These are phyloP conservation scores for Trachythela sp. DNA, from an alignment of 64 coral and sea anemone genomes.

Conservation along the genomic window DNA sequence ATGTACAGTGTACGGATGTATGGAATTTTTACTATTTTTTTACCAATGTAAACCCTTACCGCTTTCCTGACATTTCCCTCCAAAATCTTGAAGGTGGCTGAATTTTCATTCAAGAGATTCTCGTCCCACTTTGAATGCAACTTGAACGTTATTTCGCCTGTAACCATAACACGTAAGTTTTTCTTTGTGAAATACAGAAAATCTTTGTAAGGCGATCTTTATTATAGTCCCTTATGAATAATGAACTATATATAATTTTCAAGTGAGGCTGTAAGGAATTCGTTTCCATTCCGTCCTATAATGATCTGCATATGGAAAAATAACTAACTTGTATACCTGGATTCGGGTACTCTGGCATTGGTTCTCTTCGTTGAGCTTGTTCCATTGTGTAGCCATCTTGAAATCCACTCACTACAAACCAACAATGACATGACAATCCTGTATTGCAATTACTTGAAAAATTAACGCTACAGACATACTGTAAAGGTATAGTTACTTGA, in stretches of 20 bases:
- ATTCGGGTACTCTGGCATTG: neutral
- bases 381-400: neutral
- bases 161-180: neutral
- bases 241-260: too few species aligned
- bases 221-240: too few species aligned
- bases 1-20: neutral
- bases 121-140: constrained; percentile 6
- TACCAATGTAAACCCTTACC: neutral
- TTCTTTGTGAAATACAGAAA: neutral
- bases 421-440: neutral
- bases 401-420: neutral
- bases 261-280: too few species aligned
- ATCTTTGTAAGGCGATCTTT: neutral
- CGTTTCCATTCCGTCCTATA: too few species aligned
- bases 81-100: constrained; percentile 1
- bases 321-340: neutral
- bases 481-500: too few species aligned
- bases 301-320: neutral
- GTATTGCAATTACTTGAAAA: neutral
- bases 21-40: neutral
- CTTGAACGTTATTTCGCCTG: constrained; percentile 3
- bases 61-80: constrained; percentile 24
- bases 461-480: too few species aligned
- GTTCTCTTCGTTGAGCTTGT: neutral
- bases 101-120: neutral